A percentile compares a stretch with the other conserved stretches of the same genome.
These are phyloP conservation scores for Rotaria macrura DNA, from an alignment of 2,888 invertebrate genomes.

Conservation along the genomic window DNA sequence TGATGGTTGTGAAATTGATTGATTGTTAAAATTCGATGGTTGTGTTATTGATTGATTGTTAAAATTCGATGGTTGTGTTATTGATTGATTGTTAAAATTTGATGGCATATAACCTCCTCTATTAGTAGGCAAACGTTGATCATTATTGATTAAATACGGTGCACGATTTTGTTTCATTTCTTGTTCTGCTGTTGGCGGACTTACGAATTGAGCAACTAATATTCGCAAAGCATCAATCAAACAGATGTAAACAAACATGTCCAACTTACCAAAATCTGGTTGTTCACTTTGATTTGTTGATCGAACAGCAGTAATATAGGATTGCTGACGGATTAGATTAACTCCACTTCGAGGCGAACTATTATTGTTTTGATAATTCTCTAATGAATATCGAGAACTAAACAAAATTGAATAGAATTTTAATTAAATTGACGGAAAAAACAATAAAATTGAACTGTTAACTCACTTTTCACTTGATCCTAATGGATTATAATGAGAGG, in stretches of 20 bases:
- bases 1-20: background rate
- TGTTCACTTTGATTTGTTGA: background rate
- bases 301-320: background rate
- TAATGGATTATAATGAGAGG: background rate
- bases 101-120: background rate
- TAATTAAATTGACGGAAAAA: background rate
- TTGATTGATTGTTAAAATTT: background rate
- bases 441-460: too few species aligned
- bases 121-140: background rate
- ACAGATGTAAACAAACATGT: background rate
- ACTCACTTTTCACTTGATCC: background rate
- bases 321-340: constrained; percentile 14
- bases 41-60: background rate
- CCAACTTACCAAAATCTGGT: background rate
- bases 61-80: too few species aligned
- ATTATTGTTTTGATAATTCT: background rate
- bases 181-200: background rate
- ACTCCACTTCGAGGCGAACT: background rate
- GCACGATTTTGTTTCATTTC: background rate
- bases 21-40: background rate
- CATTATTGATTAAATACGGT: background rate
- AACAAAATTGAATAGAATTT: background rate
- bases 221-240: too few species aligned
- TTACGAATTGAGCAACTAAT: background rate
- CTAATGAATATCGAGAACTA: background rate